Conservation (phyloP, 2,797 vertebrate genomes). For the Sebastes dallii region DNA sequence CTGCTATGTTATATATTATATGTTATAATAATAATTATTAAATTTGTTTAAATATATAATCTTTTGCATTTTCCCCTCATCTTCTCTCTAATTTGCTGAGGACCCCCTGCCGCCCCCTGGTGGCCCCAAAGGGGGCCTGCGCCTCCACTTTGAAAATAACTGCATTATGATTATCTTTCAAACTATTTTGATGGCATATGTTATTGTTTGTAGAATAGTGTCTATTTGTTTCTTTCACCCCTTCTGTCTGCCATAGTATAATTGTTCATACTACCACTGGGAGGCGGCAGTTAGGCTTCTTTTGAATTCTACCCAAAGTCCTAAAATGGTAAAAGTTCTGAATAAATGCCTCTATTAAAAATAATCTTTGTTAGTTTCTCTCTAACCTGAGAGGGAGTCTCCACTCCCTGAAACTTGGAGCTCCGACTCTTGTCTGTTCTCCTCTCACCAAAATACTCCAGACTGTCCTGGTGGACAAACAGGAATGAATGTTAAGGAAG, state of each 20-base stretch:
- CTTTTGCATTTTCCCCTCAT: too few species aligned
- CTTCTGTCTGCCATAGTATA: background rate
- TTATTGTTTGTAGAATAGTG: background rate
- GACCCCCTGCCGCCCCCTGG: accelerated
- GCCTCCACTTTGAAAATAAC: too few species aligned
- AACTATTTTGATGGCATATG: background rate
- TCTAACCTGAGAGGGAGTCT: slow-evolving; percentile 96
- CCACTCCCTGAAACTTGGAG: slow-evolving; percentile 94
- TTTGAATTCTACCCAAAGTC: background rate
- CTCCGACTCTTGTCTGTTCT: slow-evolving; percentile 91
- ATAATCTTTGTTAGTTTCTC: background rate
- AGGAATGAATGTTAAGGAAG: background rate
- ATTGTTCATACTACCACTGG: background rate
- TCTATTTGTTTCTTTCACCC: background rate
- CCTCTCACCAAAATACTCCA: slow-evolving; percentile 93
- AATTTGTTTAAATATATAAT: too few species aligned
- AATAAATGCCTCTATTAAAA: background rate
- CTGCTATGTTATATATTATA: too few species aligned
- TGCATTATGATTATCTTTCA: background rate
- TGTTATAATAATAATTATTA: too few species aligned
- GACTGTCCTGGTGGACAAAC: slow-evolving; percentile 84
- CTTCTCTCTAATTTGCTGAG: too few species aligned
- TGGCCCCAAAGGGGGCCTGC: too few species aligned
- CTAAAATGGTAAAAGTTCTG: background rate
- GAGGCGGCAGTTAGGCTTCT: background rate